These are phyloP conservation scores for Phorcus lineatus DNA, from an alignment of 2,888 invertebrate genomes.

Conservation along the genomic window DNA sequence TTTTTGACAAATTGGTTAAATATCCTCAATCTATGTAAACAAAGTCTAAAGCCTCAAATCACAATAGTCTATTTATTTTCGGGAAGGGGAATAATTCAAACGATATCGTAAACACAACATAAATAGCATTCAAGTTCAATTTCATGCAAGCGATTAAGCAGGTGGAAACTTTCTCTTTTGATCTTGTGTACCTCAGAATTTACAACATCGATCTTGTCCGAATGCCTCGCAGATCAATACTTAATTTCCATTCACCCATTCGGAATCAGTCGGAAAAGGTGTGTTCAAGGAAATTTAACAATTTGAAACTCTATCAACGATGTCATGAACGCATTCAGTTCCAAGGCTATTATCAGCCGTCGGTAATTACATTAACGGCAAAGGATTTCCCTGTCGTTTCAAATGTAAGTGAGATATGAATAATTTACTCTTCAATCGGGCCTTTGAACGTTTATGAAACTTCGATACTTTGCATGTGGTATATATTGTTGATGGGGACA, in stretches of 20 bases:
- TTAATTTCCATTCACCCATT: not conserved
- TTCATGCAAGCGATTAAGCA: no score
- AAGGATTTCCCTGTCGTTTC: not conserved
- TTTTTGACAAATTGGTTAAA: no score
- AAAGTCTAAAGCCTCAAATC: no score
- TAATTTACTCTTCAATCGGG: not conserved
- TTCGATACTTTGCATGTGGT: no score
- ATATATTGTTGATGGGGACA: no score
- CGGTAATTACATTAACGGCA: not conserved
- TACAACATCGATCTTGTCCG: not conserved
- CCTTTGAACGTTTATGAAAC: no score
- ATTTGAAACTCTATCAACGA: not conserved
- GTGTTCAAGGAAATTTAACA: conserved; percentile 20
- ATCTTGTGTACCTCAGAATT: conserved; percentile 10
- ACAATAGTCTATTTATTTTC: no score
- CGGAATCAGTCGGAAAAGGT: not conserved
- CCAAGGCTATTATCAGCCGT: not conserved
- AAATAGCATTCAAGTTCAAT: no score
- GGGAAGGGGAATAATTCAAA: no score
- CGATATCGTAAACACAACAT: no score
- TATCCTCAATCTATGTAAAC: no score
- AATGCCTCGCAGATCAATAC: not conserved
- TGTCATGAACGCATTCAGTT: not conserved
- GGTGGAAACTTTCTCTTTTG: not conserved
- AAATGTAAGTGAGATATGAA: not conserved